Evolutionary conservation across 2,113 vertebrate species (phyloP).

Genomic region (Paratilapia polleni): DNA sequence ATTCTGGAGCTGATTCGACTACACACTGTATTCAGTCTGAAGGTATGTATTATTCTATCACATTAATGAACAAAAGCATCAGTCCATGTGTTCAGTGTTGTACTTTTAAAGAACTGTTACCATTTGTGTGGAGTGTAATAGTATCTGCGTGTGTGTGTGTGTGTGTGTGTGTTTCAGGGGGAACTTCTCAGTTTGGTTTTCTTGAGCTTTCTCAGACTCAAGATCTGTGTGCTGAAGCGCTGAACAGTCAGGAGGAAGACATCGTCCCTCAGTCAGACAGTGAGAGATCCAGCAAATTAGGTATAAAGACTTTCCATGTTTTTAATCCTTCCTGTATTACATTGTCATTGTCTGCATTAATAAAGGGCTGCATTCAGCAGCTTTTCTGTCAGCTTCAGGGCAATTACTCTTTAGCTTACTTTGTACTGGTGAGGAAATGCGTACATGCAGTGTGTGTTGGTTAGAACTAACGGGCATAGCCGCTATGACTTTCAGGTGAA

Average conservation of each 20-base stretch:
- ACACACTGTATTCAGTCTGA: constrained; percentile 74
- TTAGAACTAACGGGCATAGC: background rate
- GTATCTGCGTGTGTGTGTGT: background rate
- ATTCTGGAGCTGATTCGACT: constrained; percentile 77
- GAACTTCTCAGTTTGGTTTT: constrained; percentile 86
- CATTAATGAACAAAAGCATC: background rate
- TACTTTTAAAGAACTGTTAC: background rate
- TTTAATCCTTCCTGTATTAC: background rate
- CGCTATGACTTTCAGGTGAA: background rate
- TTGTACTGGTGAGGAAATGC: background rate
- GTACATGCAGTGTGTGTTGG: background rate
- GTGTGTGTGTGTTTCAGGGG: constrained; percentile 77
- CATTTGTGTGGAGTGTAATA: background rate
- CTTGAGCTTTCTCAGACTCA: constrained; percentile 93
- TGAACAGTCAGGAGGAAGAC: constrained; percentile 42
- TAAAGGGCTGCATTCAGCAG: background rate
- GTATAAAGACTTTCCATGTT: background rate
- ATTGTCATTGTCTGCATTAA: background rate
- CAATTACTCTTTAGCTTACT: background rate
- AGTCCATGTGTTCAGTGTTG: rapidly evolving
- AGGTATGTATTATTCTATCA: constrained; percentile 43
- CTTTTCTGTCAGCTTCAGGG: background rate
- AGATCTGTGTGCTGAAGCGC: constrained; percentile 76
- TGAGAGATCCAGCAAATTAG: constrained; percentile 25
- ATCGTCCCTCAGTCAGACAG: constrained; percentile 13